Evolutionary conservation across 2,113 vertebrate species (phyloP).

Genomic region (Odontesthes bonariensis): DNA sequence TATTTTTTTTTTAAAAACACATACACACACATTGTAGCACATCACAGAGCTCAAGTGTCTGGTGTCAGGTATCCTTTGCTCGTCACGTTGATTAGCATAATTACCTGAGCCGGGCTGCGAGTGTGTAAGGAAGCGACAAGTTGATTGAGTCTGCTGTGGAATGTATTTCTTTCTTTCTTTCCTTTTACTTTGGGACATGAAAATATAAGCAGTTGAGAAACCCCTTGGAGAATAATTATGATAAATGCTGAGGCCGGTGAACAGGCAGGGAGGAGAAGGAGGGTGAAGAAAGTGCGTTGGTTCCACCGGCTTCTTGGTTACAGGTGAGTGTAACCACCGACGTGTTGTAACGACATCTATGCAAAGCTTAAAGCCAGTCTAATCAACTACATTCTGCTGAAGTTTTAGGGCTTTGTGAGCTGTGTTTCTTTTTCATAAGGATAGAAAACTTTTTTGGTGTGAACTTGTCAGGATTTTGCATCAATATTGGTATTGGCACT

Average conservation of each 20-base stretch:
- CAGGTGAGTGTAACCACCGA: constrained; percentile 63
- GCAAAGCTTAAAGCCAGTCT: neutral
- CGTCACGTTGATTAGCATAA: constrained; percentile 59
- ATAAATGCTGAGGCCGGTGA: constrained; percentile 38
- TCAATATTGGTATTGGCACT: too few relatives aligned
- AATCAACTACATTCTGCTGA: neutral
- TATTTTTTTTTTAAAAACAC: too few relatives aligned
- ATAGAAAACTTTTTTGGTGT: neutral
- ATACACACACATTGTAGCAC: constrained; percentile 9
- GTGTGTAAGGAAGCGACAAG: constrained; percentile 23
- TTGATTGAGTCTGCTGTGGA: neutral
- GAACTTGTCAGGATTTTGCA: neutral
- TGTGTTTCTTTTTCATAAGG: neutral
- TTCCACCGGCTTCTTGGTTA: constrained; percentile 68
- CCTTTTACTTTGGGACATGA: neutral
- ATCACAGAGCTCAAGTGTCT: constrained; percentile 68
- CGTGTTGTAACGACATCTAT: neutral
- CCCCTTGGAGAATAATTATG: constrained; percentile 31
- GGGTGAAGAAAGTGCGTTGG: constrained; percentile 59
- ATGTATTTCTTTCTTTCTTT: neutral
- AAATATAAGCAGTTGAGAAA: neutral
- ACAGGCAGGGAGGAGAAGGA: constrained; percentile 38
- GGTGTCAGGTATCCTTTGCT: constrained; percentile 68
- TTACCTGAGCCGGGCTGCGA: constrained; percentile 55
- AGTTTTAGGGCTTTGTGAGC: too few relatives aligned